Conservation (phyloP, 2,113 vertebrate genomes). For the Mesembrinibis cayennensis region DNA sequence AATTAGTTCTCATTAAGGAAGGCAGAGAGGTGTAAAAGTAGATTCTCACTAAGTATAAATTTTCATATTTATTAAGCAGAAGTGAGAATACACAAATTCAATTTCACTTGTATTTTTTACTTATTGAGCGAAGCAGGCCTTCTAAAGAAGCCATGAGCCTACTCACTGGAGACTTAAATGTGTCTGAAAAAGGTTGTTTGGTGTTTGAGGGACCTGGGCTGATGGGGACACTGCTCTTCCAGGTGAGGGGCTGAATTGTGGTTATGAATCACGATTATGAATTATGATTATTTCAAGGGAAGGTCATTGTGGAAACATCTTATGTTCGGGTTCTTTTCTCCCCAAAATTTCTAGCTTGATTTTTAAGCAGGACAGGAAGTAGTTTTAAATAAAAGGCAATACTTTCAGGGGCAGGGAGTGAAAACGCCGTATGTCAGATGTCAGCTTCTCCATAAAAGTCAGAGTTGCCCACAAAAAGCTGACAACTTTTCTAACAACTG, state of each 20-base stretch:
- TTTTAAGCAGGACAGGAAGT: neutral
- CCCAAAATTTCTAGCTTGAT: fast-evolving
- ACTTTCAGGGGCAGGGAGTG: neutral
- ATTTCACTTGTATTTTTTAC: neutral
- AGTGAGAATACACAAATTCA: neutral
- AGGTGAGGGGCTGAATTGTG: neutral
- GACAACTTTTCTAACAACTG: neutral
- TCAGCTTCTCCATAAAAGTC: neutral
- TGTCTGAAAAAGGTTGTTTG: neutral
- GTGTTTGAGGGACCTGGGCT: neutral
- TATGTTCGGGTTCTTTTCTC: neutral
- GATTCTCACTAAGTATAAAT: conserved; percentile 1
- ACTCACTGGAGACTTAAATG: fast-evolving
- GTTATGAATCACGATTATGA: neutral
- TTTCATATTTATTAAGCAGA: conserved; percentile 34
- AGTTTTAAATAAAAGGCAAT: neutral
- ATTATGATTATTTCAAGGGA: neutral
- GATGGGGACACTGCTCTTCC: neutral
- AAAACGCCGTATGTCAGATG: neutral
- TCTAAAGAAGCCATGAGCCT: neutral
- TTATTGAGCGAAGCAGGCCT: neutral
- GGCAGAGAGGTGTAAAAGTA: conserved; percentile 7
- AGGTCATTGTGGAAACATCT: neutral
- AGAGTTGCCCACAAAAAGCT: neutral
- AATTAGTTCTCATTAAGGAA: conserved; percentile 51